Evolutionary conservation across 2,113 vertebrate genomes (phyloP).

Genomic region (Mormyrus lacerda): DNA sequence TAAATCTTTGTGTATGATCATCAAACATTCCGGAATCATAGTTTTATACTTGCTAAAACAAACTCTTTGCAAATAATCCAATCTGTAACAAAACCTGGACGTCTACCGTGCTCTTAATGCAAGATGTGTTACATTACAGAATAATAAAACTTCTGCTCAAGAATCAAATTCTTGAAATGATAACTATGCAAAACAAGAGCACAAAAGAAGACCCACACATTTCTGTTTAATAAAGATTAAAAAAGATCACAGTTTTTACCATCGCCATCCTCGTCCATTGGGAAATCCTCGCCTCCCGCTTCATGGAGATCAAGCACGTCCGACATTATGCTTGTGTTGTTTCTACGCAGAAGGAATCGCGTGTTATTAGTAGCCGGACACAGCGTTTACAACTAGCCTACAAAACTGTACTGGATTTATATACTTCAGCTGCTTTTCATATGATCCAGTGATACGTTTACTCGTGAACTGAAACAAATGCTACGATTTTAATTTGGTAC

Average conservation of each 20-base stretch:
- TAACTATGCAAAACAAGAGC: background rate
- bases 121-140: background rate
- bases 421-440: background rate
- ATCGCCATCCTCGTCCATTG: constrained; percentile 95
- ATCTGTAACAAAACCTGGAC: background rate
- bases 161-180: background rate
- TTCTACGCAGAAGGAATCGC: background rate
- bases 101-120: background rate
- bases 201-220: background rate
- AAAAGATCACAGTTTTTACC: constrained; percentile 49
- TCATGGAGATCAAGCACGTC: constrained; percentile 91
- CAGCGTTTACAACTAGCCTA: background rate
- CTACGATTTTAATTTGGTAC: background rate
- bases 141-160: background rate
- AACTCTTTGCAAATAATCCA: background rate
- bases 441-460: background rate
- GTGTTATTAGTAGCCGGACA: background rate
- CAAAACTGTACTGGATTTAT: background rate
- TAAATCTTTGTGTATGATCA: background rate
- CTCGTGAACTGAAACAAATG: background rate
- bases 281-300: constrained; percentile 91
- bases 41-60: background rate
- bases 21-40: background rate
- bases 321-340: constrained; percentile 68
- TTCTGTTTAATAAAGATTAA: background rate